Percentiles rank a stretch among this genome's conserved stretches.
Conservation (phyloP, 2,797 vertebrate genomes). For the Decapterus maruadsi region DNA sequence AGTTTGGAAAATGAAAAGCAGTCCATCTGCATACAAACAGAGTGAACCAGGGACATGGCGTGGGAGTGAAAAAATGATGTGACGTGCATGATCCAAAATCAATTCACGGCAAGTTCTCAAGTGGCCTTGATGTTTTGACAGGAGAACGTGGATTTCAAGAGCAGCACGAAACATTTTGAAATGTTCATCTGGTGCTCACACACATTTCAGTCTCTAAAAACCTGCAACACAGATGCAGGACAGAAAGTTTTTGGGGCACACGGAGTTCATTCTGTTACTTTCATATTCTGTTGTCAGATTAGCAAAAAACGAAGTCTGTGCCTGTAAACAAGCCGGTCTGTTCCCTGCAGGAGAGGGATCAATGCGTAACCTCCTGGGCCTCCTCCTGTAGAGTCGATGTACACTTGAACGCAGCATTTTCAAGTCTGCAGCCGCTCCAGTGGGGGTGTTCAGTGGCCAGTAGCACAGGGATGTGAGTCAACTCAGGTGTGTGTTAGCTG, state of each 20-base stretch:
- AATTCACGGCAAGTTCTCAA: background rate
- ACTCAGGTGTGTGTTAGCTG: background rate
- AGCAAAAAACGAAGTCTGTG: background rate
- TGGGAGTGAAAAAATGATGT: slow-evolving; percentile 1
- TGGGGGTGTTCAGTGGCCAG: background rate
- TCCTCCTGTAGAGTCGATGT: background rate
- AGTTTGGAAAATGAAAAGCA: slow-evolving; percentile 7
- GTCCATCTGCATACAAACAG: background rate
- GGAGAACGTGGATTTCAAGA: background rate
- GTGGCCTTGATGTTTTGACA: slow-evolving; percentile 1
- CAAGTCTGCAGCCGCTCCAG: background rate
- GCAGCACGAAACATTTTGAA: background rate
- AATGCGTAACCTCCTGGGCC: background rate
- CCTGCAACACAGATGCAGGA: slow-evolving; percentile 2
- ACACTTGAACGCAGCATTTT: background rate
- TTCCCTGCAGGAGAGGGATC: slow-evolving; percentile 1
- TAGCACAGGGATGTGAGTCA: background rate
- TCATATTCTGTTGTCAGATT: slow-evolving; percentile 1
- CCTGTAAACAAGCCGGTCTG: background rate
- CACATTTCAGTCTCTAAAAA: slow-evolving; percentile 8
- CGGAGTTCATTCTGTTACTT: slow-evolving; percentile 16
- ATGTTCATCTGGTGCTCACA: background rate
- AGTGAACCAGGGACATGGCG: background rate
- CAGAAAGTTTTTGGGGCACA: background rate
- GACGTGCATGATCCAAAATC: slow-evolving; percentile 3